Conservation (phyloP, 2,797 vertebrate species). For the Phoxinus dragarum region DNA sequence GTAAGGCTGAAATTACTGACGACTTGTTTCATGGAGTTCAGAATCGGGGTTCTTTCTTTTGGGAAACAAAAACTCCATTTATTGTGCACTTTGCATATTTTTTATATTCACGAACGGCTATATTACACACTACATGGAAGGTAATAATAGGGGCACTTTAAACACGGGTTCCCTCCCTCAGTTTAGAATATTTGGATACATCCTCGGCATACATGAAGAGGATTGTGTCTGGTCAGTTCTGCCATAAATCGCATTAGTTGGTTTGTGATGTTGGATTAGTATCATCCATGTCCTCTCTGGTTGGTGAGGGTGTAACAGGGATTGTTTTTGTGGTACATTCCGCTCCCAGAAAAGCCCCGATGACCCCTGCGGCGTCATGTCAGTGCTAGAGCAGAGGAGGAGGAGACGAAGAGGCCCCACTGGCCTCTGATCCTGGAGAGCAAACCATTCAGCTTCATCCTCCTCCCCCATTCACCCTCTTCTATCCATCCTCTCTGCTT, state of each 20-base stretch:
- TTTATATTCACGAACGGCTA: neutral
- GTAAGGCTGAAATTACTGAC: neutral
- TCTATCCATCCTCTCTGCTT: neutral
- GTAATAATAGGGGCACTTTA: neutral
- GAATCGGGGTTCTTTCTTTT: neutral
- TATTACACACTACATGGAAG: neutral
- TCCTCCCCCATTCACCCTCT: slow-evolving; percentile 17
- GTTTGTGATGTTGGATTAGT: slow-evolving; percentile 43
- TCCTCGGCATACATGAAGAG: slow-evolving; percentile 14
- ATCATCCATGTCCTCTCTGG: slow-evolving; percentile 68
- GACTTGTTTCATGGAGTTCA: neutral
- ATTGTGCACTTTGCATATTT: neutral
- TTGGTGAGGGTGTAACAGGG: slow-evolving; percentile 58
- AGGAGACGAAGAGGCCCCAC: slow-evolving; percentile 55
- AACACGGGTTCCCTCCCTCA: neutral
- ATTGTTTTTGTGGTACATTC: slow-evolving; percentile 70
- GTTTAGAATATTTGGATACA: neutral
- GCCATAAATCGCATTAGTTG: slow-evolving; percentile 31
- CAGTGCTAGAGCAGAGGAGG: slow-evolving; percentile 60
- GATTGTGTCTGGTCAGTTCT: slow-evolving; percentile 15
- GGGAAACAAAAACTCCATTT: neutral
- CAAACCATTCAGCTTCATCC: slow-evolving; percentile 27
- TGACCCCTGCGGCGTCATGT: slow-evolving; percentile 73
- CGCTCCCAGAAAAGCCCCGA: slow-evolving; percentile 65
- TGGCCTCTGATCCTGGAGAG: slow-evolving; percentile 31